A percentile compares a stretch with the other conserved stretches of the same genome.
phyloP scores from a whole-genome alignment of 2,888 invertebrate species.

The Drosophila pseudotalamancana region DNA sequence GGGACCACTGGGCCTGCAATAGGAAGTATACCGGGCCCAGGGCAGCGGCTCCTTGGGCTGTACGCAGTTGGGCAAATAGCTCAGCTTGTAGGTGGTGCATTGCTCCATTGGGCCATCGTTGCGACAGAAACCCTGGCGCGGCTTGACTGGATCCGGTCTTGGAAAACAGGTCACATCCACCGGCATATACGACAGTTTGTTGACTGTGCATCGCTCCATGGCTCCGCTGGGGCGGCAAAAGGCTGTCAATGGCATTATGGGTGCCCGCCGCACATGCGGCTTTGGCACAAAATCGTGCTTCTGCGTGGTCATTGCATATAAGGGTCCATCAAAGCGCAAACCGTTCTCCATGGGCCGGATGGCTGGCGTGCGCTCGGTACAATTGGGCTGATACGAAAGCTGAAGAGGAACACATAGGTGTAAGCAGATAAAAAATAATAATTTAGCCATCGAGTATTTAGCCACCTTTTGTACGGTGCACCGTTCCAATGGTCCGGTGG shows the following conservation, averaged over 20 bases:
- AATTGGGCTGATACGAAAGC: constrained; percentile 87
- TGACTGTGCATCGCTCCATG: constrained; percentile 82
- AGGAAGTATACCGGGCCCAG: constrained; percentile 79
- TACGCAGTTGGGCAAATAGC: constrained; percentile 85
- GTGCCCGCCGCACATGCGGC: constrained; percentile 84
- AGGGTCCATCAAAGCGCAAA: constrained; percentile 87
- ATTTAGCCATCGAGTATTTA: not conserved
- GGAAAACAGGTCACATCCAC: constrained; percentile 76
- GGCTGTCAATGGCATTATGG: constrained; percentile 71
- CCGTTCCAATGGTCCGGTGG: constrained; percentile 77
- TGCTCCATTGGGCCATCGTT: constrained; percentile 76
- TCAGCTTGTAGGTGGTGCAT: constrained; percentile 86
- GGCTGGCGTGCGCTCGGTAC: constrained; percentile 85
- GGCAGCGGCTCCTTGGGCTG: constrained; percentile 80
- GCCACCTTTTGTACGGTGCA: constrained; percentile 81
- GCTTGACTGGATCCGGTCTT: constrained; percentile 66
- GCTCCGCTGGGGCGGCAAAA: constrained; percentile 74
- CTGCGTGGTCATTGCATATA: constrained; percentile 90
- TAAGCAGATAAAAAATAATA: not conserved
- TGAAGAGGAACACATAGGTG: constrained; percentile 47
- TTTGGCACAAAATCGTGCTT: constrained; percentile 90
- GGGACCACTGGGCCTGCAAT: constrained; percentile 77
- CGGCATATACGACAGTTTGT: constrained; percentile 83
- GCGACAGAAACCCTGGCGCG: constrained; percentile 79
- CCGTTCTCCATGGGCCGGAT: constrained; percentile 88